phyloP scores from a whole-genome alignment of 2,888 invertebrate species.

The Mantis religiosa region DNA sequence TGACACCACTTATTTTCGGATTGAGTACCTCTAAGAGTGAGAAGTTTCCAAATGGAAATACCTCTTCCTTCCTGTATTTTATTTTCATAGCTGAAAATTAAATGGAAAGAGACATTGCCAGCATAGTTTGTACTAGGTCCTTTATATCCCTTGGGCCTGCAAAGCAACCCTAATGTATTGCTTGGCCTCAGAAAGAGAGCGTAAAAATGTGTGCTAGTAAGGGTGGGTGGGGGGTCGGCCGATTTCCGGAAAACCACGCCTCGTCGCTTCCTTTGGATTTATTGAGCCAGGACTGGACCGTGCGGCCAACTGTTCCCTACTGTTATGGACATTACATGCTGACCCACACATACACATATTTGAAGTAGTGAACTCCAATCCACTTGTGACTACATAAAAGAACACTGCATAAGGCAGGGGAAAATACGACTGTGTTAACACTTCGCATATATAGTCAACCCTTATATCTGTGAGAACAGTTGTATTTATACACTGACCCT shows the following conservation, averaged over 20 bases:
- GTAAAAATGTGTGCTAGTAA: background rate
- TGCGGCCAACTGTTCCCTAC: background rate
- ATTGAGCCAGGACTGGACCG: constrained; percentile 14
- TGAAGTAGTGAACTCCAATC: background rate
- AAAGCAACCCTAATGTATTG: background rate
- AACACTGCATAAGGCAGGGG: background rate
- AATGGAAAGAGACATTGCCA: background rate
- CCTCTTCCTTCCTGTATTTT: background rate
- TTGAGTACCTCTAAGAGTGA: background rate
- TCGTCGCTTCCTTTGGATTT: constrained; percentile 26
- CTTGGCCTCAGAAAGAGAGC: background rate
- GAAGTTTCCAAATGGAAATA: background rate
- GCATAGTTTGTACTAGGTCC: background rate
- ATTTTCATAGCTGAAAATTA: background rate
- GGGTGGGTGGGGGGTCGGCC: background rate
- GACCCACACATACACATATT: background rate
- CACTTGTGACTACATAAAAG: background rate
- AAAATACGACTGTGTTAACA: background rate
- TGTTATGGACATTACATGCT: background rate
- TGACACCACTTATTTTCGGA: no score
- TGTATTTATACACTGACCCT: no score
- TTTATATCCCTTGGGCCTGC: background rate
- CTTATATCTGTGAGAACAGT: no score
- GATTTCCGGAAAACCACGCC: constrained; percentile 28
- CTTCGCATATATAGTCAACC: background rate